Base-by-base conservation (phyloP, 1,140 invertebrate genomes). In the Drosophila seguyi region DNA sequence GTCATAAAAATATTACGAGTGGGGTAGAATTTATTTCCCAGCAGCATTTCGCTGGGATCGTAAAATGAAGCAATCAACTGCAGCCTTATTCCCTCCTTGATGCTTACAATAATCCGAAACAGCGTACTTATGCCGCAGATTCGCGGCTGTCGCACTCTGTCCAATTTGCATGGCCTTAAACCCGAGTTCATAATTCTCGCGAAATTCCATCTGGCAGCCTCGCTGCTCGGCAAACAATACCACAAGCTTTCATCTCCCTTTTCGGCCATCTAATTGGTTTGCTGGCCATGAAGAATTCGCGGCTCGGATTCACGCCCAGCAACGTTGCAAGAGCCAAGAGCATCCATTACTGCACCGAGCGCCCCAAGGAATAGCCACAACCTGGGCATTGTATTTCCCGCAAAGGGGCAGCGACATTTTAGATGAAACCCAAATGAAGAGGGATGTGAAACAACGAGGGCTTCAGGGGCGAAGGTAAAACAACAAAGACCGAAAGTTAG, bases 1-100 rank as follows among this genome's bases (percentile, higher is more conserved):
- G 48, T 45, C 68, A 88, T 84, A 88, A 88, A 80, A 88, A 74
- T 72, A 88, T 88, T 84, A 87, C 67, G 85, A 80, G 73, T 52
- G 68, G 47, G n/a, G 61, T 36, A 22, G 36, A 25, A 55, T 55
- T 55, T 25, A 55, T 55, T 11, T 38, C 14, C 14, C 22, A 5
- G 22, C 47, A 25, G n/a, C n/a, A 25, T 31, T 22, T 25, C 29
- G 29, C 20, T 29, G 47, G 38, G 0, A 22, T 27, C 57, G 31
- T 74, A 62, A 74, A 74, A 74, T 25, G 14, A 6, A 34, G 36
- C 71, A 50, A 25, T 72, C 66, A 41, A 41, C 44, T 71, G 52
- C 66, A 72, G 52, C 20, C 13, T 29, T 71, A 72, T 58, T 5
- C 31, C 50, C 65, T 27, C 11, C 55, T 16, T 31, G n/a, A 50